A percentile compares a stretch with the other conserved stretches of the same genome.
phyloP scores from a whole-genome alignment of 2,888 invertebrate genomes.

The Dendrolimus houi region DNA sequence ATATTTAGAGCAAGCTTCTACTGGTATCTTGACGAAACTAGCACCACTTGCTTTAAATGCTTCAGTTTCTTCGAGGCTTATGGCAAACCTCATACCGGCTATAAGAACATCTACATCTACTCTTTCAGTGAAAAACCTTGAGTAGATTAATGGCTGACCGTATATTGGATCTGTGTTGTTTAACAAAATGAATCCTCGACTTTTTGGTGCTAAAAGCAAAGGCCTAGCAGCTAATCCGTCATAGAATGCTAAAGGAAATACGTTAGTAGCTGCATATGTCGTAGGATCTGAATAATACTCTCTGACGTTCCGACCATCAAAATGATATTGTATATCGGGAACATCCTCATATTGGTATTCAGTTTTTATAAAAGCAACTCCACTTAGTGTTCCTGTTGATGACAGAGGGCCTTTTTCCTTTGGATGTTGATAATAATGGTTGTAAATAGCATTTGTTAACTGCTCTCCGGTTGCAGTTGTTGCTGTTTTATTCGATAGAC shows the following conservation, averaged over 20 bases:
- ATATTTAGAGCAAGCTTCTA: slow-evolving; percentile 75
- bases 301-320: slow-evolving; percentile 74
- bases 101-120: slow-evolving; percentile 79
- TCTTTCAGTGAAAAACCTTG: slow-evolving; percentile 80
- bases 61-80: slow-evolving; percentile 76
- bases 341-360: slow-evolving; percentile 51
- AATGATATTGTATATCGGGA: slow-evolving; percentile 82
- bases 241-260: slow-evolving; percentile 78
- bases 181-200: slow-evolving; percentile 78
- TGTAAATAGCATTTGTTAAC: slow-evolving; percentile 52
- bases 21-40: slow-evolving; percentile 67
- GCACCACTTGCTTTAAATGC: slow-evolving; percentile 76
- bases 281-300: slow-evolving; percentile 78
- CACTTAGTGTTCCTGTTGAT: slow-evolving; percentile 70
- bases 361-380: slow-evolving; percentile 79
- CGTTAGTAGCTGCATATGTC: slow-evolving; percentile 55
- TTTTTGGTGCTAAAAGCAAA: slow-evolving; percentile 78
- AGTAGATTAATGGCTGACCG: slow-evolving; percentile 83
- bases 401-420: slow-evolving; percentile 71
- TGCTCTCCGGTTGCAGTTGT: slow-evolving; percentile 54
- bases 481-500: slow-evolving; percentile 71
- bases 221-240: slow-evolving; percentile 78
- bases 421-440: slow-evolving; percentile 48
- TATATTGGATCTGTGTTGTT: slow-evolving; percentile 82
- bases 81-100: slow-evolving; percentile 76